Percentiles rank a stretch among this genome's conserved stretches.
Evolutionary conservation across 2,113 vertebrate genomes (phyloP).

Genomic region (Caranx ignobilis): DNA sequence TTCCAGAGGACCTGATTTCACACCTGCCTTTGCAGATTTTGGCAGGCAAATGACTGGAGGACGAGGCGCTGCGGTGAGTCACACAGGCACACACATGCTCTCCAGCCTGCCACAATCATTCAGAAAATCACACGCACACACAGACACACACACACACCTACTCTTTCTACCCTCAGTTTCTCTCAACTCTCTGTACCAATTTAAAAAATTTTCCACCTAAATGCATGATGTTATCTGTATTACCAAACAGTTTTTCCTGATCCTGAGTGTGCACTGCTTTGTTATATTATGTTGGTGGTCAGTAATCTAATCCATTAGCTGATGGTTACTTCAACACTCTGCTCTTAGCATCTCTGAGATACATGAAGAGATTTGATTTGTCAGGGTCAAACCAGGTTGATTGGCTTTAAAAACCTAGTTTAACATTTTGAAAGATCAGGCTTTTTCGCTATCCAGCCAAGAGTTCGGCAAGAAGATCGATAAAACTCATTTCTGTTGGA

Average conservation of each 20-base stretch:
- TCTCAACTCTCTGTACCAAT: constrained; percentile 47
- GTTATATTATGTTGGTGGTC: neutral
- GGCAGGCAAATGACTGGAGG: constrained; percentile 90
- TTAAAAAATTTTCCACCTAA: no score
- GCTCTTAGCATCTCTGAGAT: neutral
- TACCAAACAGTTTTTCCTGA: no score
- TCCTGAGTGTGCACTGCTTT: neutral
- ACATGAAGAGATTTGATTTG: neutral
- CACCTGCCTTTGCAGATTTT: constrained; percentile 97
- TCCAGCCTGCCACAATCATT: constrained; percentile 19
- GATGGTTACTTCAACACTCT: neutral
- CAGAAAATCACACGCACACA: constrained; percentile 28
- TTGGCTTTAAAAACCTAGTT: neutral
- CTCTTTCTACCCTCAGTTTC: constrained; percentile 14
- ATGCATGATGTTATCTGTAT: no score
- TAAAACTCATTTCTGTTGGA: neutral
- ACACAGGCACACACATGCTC: neutral
- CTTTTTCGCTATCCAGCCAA: neutral
- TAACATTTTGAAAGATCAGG: neutral
- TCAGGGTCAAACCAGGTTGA: neutral
- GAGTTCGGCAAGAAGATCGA: neutral
- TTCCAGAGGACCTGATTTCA: constrained; percentile 96
- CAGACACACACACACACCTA: neutral
- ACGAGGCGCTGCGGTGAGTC: constrained; percentile 92
- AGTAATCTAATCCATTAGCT: neutral